These are phyloP conservation scores for Pimpla rufipes DNA, from an alignment of 2,888 invertebrate species.

Conservation along the genomic window DNA sequence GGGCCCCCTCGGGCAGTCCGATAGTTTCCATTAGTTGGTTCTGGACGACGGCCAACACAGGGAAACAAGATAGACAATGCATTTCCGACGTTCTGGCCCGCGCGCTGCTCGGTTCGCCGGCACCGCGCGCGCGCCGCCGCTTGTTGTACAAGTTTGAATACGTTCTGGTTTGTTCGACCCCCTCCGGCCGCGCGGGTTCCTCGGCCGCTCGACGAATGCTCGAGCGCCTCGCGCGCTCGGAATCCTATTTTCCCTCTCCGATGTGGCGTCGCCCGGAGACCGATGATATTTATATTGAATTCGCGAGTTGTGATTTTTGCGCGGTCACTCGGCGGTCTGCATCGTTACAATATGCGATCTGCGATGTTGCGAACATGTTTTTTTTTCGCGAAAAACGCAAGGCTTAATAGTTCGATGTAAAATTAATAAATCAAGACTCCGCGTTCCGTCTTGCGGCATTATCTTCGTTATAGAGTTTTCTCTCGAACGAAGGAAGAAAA, in stretches of 20 bases:
- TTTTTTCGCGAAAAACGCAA: no score
- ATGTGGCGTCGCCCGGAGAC: background rate
- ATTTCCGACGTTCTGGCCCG: constrained; percentile 64
- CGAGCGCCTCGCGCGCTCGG: constrained; percentile 30
- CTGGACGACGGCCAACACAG: constrained; percentile 71
- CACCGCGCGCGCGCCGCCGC: background rate
- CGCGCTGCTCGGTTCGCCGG: constrained; percentile 40
- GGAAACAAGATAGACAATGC: constrained; percentile 72
- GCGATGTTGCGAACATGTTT: no score
- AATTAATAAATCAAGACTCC: no score
- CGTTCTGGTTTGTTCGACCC: constrained; percentile 33
- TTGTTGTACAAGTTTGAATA: constrained; percentile 46
- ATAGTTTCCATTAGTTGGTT: constrained; percentile 74
- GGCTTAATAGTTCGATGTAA: no score
- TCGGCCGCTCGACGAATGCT: constrained; percentile 35
- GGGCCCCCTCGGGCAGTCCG: constrained; percentile 57
- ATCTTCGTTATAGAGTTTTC: no score
- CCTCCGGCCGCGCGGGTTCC: background rate
- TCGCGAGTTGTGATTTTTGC: background rate
- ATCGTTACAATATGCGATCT: background rate
- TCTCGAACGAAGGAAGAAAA: no score
- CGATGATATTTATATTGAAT: constrained; percentile 15
- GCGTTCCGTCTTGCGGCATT: no score
- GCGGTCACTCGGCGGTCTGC: no score
- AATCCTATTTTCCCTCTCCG: constrained; percentile 5